Evolutionary conservation across 2,113 vertebrate species (phyloP).

Genomic region (Poicephalus meyeri): DNA sequence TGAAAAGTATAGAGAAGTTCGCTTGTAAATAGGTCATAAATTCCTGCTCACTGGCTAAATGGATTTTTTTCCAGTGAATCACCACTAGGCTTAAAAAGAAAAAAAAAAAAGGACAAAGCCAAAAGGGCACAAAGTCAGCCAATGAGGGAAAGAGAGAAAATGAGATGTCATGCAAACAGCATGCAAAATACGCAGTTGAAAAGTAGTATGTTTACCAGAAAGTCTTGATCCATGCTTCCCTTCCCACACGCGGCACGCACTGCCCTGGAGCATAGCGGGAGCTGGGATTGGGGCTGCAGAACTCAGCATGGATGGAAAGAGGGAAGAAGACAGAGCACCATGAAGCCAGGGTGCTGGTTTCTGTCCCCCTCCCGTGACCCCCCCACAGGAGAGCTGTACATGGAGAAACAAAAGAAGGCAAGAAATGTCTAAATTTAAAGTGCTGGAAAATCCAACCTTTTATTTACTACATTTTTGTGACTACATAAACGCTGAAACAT

Average conservation of each 20-base stretch:
- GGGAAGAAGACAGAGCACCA: accelerated
- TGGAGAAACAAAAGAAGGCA: constrained; percentile 60
- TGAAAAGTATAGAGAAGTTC: not conserved
- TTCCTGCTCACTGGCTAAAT: not conserved
- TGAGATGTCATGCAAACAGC: not conserved
- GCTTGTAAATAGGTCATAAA: constrained; percentile 24
- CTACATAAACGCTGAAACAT: constrained; percentile 99
- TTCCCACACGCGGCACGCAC: accelerated
- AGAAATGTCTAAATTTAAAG: constrained; percentile 83
- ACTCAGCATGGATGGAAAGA: accelerated
- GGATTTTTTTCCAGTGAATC: constrained; percentile 24
- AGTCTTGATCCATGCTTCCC: not conserved
- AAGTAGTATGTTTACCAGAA: constrained; percentile 19
- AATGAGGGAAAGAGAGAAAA: not conserved
- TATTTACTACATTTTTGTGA: constrained; percentile 97
- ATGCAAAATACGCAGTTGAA: not conserved
- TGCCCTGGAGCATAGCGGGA: accelerated
- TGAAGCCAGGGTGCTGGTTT: not conserved
- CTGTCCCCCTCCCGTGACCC: accelerated
- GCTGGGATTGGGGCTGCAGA: not conserved
- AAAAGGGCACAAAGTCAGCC: constrained; percentile 35
- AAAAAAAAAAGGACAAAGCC: not conserved
- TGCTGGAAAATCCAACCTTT: constrained; percentile 98
- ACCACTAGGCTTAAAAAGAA: not conserved
- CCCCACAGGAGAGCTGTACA: not conserved